These are phyloP conservation scores for Heteropelma amictum DNA, from an alignment of 2,888 invertebrate species.

Conservation along the genomic window DNA sequence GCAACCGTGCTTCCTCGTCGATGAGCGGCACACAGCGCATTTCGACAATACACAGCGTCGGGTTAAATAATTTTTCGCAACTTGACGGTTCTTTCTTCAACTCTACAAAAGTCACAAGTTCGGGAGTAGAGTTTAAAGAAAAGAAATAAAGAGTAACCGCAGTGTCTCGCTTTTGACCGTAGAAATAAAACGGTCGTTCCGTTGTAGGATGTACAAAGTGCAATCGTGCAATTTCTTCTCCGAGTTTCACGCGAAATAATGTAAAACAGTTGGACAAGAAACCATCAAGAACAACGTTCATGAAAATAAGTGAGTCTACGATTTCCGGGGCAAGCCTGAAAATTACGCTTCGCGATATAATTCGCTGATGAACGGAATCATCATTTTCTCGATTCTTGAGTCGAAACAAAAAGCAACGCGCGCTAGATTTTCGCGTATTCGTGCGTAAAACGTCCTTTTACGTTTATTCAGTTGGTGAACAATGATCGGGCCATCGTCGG, in stretches of 20 bases:
- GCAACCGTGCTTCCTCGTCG: constrained; percentile 44
- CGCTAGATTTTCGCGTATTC: too few species aligned
- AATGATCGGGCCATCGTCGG: constrained; percentile 75
- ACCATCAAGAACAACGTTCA: constrained; percentile 6
- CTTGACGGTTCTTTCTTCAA: neutral
- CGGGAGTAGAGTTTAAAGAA: neutral
- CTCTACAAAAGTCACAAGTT: neutral
- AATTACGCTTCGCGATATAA: neutral
- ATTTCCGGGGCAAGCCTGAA: neutral
- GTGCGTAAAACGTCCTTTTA: neutral
- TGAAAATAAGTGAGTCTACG: constrained; percentile 11
- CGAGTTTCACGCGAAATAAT: neutral
- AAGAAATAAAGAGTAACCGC: constrained; percentile 4
- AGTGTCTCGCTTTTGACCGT: constrained; percentile 7
- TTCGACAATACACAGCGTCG: neutral
- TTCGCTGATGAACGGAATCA: neutral
- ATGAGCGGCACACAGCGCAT: constrained; percentile 9
- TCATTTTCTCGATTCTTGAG: neutral
- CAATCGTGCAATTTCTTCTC: neutral
- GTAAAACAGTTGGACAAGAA: neutral
- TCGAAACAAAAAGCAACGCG: constrained; percentile 39
- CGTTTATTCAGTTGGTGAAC: constrained; percentile 20
- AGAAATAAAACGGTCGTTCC: neutral
- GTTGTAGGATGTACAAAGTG: constrained; percentile 11
- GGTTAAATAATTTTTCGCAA: constrained; percentile 9